Evolutionary conservation across 2,888 invertebrate species (phyloP).

Genomic region (Limnephilus lunatus): DNA sequence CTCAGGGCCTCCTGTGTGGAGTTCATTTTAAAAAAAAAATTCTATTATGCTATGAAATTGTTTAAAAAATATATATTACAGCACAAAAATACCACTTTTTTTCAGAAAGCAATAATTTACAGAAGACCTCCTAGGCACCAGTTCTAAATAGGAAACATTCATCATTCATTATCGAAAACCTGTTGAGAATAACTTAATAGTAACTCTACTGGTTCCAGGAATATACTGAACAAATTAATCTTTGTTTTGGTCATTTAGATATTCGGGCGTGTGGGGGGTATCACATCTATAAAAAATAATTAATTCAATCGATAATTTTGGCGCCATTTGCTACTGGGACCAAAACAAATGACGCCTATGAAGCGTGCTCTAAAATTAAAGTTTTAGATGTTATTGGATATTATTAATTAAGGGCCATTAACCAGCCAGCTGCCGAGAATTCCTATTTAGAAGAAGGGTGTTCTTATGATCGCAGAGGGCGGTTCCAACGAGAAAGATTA

Average conservation of each 20-base stretch:
- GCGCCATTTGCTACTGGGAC: neutral
- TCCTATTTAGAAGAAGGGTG: too few relatives aligned
- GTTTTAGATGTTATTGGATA: too few relatives aligned
- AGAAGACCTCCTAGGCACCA: neutral
- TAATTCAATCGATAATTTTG: neutral
- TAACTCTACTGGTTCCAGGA: neutral
- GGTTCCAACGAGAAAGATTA: too few relatives aligned
- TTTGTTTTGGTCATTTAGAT: neutral
- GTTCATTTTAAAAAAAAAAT: too few relatives aligned
- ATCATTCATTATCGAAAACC: neutral
- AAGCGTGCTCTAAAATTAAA: neutral
- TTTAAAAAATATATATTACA: neutral
- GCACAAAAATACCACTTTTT: neutral
- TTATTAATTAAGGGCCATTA: too few relatives aligned
- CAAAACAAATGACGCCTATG: neutral
- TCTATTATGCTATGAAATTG: too few relatives aligned
- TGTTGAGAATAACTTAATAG: neutral
- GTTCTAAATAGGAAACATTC: neutral
- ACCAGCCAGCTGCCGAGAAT: too few relatives aligned
- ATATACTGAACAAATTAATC: neutral
- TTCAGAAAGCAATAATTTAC: neutral
- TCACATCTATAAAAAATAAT: neutral
- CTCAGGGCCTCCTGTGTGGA: too few relatives aligned
- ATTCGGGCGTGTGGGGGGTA: neutral
- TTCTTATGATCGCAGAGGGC: too few relatives aligned